Conservation (phyloP, 2,113 vertebrate species). For the Hemiprocne comata region DNA sequence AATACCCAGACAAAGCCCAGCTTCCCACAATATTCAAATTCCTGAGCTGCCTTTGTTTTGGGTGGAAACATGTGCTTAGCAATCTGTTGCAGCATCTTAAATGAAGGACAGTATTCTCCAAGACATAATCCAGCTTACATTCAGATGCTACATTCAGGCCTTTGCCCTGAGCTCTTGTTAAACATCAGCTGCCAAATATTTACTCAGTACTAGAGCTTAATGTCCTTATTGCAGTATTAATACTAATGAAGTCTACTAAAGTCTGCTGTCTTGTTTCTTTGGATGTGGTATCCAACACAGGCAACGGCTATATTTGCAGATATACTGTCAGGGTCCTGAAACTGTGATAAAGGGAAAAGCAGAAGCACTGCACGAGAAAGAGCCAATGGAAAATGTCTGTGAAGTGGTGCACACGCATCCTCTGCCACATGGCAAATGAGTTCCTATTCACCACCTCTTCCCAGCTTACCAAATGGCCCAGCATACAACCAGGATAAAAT, state of each 20-base stretch:
- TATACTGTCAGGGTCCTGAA: neutral
- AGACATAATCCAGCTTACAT: neutral
- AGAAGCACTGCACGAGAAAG: neutral
- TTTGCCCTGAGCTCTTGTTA: neutral
- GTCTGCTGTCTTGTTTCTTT: neutral
- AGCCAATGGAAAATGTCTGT: neutral
- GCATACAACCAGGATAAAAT: neutral
- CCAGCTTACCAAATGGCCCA: neutral
- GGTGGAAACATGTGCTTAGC: neutral
- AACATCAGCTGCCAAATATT: neutral
- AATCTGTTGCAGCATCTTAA: neutral
- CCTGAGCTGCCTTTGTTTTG: constrained; percentile 23
- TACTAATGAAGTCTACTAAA: neutral
- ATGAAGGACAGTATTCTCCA: neutral
- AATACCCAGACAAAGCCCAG: constrained; percentile 25
- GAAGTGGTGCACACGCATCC: neutral
- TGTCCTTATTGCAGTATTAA: neutral
- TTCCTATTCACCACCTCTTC: neutral
- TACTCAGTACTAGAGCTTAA: neutral
- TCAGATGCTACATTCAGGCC: neutral
- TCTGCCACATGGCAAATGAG: neutral
- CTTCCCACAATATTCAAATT: constrained; percentile 39
- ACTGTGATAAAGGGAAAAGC: neutral
- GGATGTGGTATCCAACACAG: neutral
- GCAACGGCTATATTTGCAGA: neutral